phyloP scores from a whole-genome alignment of 2,888 invertebrate species.

The Chrysodeixis includens region DNA sequence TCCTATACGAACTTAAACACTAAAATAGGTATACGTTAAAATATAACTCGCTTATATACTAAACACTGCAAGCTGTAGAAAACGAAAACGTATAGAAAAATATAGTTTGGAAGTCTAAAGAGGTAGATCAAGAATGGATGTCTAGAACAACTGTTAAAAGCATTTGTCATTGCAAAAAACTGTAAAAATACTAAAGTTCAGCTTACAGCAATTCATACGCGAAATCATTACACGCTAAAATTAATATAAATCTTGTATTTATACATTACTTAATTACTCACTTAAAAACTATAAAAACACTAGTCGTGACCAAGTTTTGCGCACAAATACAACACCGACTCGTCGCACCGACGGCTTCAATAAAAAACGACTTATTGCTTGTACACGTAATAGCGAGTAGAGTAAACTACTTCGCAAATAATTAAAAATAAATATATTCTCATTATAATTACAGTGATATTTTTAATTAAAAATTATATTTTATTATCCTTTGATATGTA shows the following conservation, averaged over 20 bases:
- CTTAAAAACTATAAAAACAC: conserved; percentile 66
- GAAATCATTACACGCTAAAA: conserved; percentile 43
- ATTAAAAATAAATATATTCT: conserved; percentile 79
- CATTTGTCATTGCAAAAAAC: conserved; percentile 27
- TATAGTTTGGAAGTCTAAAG: conserved; percentile 56
- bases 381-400: conserved; percentile 85
- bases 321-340: conserved; percentile 84
- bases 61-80: conserved; percentile 41
- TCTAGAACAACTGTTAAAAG: conserved; percentile 16
- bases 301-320: conserved; percentile 80
- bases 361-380: conserved; percentile 88
- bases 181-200: conserved; percentile 33
- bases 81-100: conserved; percentile 44
- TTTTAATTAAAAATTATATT: conserved; percentile 64
- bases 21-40: conserved; percentile 44
- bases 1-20: conserved; percentile 49
- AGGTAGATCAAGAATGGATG: conserved; percentile 57
- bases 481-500: conserved; percentile 83
- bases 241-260: conserved; percentile 43
- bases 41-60: conserved; percentile 37
- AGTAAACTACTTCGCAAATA: conserved; percentile 81
- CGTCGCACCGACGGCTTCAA: conserved; percentile 79
- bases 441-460: conserved; percentile 71
- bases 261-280: conserved; percentile 56
- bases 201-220: conserved; percentile 41